Conservation (phyloP, 2,113 vertebrate species). For the Cercopithecus mona region DNA sequence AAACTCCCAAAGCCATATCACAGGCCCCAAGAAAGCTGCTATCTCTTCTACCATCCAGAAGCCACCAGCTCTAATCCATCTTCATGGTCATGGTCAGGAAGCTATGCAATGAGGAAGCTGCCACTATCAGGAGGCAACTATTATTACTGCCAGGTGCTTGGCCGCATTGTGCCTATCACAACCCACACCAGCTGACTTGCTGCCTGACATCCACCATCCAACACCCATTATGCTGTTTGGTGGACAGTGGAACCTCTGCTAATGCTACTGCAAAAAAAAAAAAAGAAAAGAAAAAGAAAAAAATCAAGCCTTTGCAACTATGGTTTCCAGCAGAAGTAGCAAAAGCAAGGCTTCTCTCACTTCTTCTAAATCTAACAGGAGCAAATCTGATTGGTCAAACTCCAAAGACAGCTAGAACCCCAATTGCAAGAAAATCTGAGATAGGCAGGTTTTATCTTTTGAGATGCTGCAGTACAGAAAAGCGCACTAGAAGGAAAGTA, state of each 20-base stretch:
- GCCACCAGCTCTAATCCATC: neutral
- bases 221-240: accelerated
- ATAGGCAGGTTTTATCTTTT: neutral
- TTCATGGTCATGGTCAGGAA: neutral
- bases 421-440: neutral
- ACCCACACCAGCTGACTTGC: no score
- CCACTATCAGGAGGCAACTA: no score
- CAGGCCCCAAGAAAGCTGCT: neutral
- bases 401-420: neutral
- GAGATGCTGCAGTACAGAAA: neutral
- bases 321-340: neutral
- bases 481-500: neutral
- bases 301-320: neutral
- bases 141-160: neutral
- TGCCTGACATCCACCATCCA: neutral
- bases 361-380: neutral
- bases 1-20: neutral
- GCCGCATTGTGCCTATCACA: accelerated
- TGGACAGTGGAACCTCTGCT: neutral
- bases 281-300: neutral
- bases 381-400: neutral
- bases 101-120: neutral
- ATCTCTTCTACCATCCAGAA: neutral
- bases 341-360: neutral
- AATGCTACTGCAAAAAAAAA: neutral